Conservation (phyloP, 2,113 vertebrate species). For the Dromaius novaehollandiae region DNA sequence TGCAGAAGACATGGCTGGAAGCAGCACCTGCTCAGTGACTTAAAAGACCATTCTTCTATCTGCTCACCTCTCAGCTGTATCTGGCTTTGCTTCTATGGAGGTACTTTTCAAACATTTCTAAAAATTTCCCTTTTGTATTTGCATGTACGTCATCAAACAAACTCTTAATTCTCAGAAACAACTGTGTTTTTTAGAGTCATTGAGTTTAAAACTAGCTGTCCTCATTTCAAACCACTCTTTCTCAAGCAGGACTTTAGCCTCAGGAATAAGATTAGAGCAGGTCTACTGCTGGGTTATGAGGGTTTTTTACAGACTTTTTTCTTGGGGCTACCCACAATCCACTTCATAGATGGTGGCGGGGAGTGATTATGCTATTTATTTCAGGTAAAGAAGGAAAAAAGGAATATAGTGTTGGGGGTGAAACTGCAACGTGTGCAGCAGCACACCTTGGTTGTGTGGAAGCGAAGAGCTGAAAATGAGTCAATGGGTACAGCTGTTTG, state of each 20-base stretch:
- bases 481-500: background rate
- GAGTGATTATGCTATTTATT: too few species aligned
- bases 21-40: background rate
- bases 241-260: background rate
- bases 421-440: background rate
- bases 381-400: background rate
- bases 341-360: rapidly evolving
- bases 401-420: background rate
- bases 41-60: background rate
- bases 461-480: background rate
- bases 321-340: background rate
- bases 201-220: background rate
- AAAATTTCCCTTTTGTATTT: background rate
- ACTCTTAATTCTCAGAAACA: background rate
- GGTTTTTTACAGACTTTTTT: background rate
- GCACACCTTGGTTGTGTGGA: rapidly evolving
- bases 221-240: background rate
- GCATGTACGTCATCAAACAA: background rate
- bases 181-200: rapidly evolving
- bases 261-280: background rate
- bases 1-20: background rate
- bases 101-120: background rate
- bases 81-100: background rate
- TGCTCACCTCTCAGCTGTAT: background rate
- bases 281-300: rapidly evolving